A percentile compares a stretch with the other conserved stretches of the same genome.
Conservation (phyloP, 37 sponge, comb jelly and placozoan species). For the Crambe crambe region DNA sequence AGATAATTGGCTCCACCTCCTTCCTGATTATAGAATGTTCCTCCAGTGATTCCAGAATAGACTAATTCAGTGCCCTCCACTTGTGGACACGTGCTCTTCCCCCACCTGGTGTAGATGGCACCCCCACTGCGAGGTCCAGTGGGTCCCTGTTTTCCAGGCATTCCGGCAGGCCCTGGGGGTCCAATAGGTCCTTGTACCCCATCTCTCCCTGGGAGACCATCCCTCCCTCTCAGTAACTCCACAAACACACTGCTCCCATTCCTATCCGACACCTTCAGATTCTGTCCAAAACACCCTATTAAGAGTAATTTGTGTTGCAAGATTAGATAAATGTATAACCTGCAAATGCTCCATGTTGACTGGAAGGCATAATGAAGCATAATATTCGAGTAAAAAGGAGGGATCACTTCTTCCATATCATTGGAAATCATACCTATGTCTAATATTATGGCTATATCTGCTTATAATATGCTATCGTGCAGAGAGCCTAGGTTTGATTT, state of each 20-base stretch:
- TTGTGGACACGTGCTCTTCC: conserved; percentile 21
- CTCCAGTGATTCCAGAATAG: conserved; percentile 30
- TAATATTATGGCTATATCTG: too few species aligned
- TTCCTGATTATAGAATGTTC: background rate
- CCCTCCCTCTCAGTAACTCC: conserved; percentile 1
- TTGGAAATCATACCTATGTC: too few species aligned
- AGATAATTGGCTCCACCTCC: conserved; percentile 39
- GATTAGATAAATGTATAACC: too few species aligned
- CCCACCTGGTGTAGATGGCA: conserved; percentile 30
- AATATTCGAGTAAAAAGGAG: too few species aligned
- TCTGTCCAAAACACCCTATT: background rate
- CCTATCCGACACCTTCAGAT: background rate
- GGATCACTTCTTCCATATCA: too few species aligned
- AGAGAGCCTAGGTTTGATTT: too few species aligned
- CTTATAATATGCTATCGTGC: too few species aligned
- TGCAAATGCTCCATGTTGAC: too few species aligned
- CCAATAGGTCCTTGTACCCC: background rate
- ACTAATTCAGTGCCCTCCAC: conserved; percentile 18
- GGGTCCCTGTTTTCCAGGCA: conserved; percentile 14
- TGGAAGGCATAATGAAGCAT: too few species aligned
- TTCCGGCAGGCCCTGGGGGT: background rate
- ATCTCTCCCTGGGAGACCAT: conserved; percentile 30
- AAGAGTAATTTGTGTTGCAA: too few species aligned
- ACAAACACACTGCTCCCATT: background rate
- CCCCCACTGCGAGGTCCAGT: conserved; percentile 29